A percentile compares a stretch with the other conserved stretches of the same genome.
phyloP scores from a whole-genome alignment of 2,888 invertebrate genomes.

The Temnothorax unifasciatus region DNA sequence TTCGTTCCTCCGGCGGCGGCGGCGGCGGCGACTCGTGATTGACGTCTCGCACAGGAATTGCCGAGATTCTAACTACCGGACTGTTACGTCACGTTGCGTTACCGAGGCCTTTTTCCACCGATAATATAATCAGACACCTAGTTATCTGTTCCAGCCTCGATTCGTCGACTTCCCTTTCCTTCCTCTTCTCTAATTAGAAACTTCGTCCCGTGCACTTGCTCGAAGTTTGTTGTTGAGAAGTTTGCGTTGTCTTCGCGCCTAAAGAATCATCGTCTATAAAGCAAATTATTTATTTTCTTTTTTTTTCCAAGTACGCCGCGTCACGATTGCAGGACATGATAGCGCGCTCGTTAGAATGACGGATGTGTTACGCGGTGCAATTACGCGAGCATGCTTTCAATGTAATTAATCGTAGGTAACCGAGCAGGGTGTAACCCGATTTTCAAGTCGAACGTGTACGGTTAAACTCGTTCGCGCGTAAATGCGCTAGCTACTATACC shows the following conservation, averaged over 20 bases:
- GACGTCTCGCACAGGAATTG: neutral
- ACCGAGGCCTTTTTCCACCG: neutral
- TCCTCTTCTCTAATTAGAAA: neutral
- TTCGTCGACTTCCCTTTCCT: neutral
- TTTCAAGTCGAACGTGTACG: constrained; percentile 13
- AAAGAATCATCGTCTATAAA: neutral
- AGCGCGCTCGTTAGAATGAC: constrained; percentile 28
- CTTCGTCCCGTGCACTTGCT: neutral
- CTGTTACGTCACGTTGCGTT: constrained; percentile 2
- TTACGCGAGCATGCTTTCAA: constrained; percentile 33
- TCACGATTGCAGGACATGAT: constrained; percentile 2
- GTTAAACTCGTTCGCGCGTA: neutral
- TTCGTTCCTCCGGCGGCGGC: neutral
- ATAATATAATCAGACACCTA: neutral
- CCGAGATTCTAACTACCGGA: constrained; percentile 11
- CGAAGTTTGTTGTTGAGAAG: neutral
- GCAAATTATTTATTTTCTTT: too few relatives aligned
- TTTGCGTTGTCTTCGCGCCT: neutral
- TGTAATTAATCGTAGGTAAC: constrained; percentile 48
- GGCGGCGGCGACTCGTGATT: constrained; percentile 6
- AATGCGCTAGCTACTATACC: neutral
- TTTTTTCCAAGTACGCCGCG: neutral
- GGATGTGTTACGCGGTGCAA: constrained; percentile 36
- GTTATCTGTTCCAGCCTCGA: neutral
- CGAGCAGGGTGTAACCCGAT: constrained; percentile 39